Base-by-base conservation (phyloP, 2,113 vertebrate genomes). In the Tupaia chinensis region DNA sequence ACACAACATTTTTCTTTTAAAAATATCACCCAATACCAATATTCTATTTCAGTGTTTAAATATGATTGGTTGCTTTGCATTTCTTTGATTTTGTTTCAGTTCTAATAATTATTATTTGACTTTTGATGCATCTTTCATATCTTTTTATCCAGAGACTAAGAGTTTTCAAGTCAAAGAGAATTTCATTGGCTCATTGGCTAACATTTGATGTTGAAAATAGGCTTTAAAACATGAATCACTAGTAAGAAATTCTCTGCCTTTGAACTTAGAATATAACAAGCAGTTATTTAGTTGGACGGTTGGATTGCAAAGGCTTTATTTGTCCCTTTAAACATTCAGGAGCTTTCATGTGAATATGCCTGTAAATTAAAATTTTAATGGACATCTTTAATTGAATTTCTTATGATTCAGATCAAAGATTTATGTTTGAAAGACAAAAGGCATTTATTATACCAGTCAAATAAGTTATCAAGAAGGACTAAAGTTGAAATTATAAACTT, bases 291-390 rank as follows among this genome's bases (percentile, higher is more conserved):
- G n/a, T 56, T 92, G n/a, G n/a, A 78, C 66, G 27, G n/a, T 56
- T 92, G n/a, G n/a, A 78, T 78, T 44, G 13, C 15, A 58, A 34
- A 68, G 3, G 25, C 68, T 74, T 77, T 80, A 32, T 80, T 79
- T 32, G 7, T 79, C 74, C 76, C 89, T 5, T 84, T 89, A 66
- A 95, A 79, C 29, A n/a, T 1, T 2, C n/a, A 74, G 70, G 89
- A 87, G 78, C 5, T 69, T 74, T 78, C 53, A 69, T 60, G 44
- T 20, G 86, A 32, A 78, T 20, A 70, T 85, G 7, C 0, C 7
- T 78, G 3, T 20, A 74, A 87, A 82, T 91, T 92, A 92, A 95
- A 89, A 93, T 16, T 85, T 76, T 94, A 83, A 60, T 85, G 27
- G 5, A 25, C 20, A 80, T 72, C 53, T 80, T 53, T 93, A 85